Percentiles rank a stretch among this genome's conserved stretches.
Conservation (phyloP, 1,140 invertebrate genomes). For the Drusus annulatus region DNA sequence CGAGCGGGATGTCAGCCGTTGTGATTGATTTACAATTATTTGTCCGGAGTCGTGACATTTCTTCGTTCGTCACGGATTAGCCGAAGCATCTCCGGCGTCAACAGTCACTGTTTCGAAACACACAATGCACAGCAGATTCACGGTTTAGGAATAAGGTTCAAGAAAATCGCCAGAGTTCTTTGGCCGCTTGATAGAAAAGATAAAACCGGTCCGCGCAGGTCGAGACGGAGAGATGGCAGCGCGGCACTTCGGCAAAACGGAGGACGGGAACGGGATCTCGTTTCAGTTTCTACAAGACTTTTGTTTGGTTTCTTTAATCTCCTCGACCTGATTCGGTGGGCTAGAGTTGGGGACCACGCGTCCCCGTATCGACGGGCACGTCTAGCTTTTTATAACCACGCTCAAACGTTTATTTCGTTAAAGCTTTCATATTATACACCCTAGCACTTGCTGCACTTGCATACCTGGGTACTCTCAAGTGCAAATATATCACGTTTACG, state of each 20-base stretch:
- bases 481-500: no score
- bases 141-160: slow-evolving; percentile 26
- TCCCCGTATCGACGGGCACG: no score
- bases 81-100: background rate
- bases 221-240: background rate
- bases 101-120: slow-evolving; percentile 9
- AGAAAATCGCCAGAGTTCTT: slow-evolving; percentile 33
- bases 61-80: background rate
- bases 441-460: no score
- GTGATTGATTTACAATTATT: slow-evolving; percentile 8
- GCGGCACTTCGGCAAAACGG: slow-evolving; percentile 15
- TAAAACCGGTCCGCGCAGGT: slow-evolving; percentile 20
- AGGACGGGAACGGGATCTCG: background rate
- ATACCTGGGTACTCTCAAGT: no score
- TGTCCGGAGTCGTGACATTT: slow-evolving; percentile 3
- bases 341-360: background rate
- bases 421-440: no score
- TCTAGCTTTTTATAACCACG: no score
- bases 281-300: no score
- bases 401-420: no score
- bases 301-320: background rate
- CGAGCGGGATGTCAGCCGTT: background rate
- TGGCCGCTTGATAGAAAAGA: slow-evolving; percentile 29
- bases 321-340: background rate
- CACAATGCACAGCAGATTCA: slow-evolving; percentile 19